Evolutionary conservation across 2,797 vertebrate genomes (phyloP).

Genomic region (Diplodus sargus): DNA sequence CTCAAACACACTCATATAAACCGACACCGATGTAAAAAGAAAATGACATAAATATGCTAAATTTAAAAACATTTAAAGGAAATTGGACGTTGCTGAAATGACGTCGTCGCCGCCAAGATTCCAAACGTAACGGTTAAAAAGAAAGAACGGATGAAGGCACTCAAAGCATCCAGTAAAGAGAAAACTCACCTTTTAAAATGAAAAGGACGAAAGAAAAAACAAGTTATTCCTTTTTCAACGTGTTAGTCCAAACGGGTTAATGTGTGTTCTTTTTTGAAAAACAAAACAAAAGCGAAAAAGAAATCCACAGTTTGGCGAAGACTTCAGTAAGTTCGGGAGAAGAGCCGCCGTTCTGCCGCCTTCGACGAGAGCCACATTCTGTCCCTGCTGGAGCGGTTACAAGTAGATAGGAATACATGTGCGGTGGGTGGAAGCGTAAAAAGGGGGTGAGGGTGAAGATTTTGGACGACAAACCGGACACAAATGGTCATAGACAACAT

Average conservation of each 20-base stretch:
- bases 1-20: background rate
- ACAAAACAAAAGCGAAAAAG: background rate
- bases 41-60: fast-evolving
- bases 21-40: fast-evolving
- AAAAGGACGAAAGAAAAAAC: conserved; percentile 28
- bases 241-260: conserved; percentile 52
- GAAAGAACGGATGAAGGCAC: conserved; percentile 24
- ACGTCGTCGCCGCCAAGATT: conserved; percentile 2
- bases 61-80: background rate
- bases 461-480: fast-evolving
- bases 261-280: background rate
- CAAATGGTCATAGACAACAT: fast-evolving
- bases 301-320: conserved; percentile 58
- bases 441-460: background rate
- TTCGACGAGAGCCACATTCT: conserved; percentile 63
- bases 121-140: conserved; percentile 8
- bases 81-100: background rate
- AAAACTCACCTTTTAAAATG: conserved; percentile 74
- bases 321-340: conserved; percentile 46
- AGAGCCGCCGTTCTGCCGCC: conserved; percentile 2
- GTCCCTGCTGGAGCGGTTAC: conserved; percentile 45
- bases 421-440: conserved; percentile 54
- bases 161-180: background rate
- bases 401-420: conserved; percentile 77
- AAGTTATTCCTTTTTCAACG: conserved; percentile 48